A percentile compares a stretch with the other conserved stretches of the same genome.
phyloP scores from a whole-genome alignment of 2,113 vertebrate species.

The Bujurquina vittata region DNA sequence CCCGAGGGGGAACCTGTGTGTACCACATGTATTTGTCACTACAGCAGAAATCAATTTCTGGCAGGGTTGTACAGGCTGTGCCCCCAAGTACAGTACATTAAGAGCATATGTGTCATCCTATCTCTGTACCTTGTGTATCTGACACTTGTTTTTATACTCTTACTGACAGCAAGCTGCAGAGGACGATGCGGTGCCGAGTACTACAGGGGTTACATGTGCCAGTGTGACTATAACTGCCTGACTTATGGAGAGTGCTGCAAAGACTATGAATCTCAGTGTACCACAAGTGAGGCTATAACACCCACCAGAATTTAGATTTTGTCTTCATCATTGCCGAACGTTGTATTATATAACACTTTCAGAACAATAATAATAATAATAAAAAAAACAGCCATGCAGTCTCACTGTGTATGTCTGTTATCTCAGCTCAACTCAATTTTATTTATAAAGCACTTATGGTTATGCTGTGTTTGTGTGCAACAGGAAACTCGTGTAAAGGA shows the following conservation, averaged over 20 bases:
- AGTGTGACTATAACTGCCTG: slow-evolving; percentile 92
- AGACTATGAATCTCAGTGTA: slow-evolving; percentile 88
- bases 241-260: slow-evolving; percentile 90
- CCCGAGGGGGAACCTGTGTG: background rate
- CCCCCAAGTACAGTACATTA: background rate
- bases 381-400: accelerated
- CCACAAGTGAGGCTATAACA: slow-evolving; percentile 79
- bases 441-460: too few relatives aligned
- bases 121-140: background rate
- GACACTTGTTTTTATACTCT: background rate
- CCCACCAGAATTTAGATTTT: background rate
- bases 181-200: slow-evolving; percentile 90
- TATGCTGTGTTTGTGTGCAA: slow-evolving; percentile 38
- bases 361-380: background rate
- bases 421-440: too few relatives aligned
- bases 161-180: slow-evolving; percentile 83
- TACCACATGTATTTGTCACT: background rate
- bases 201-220: slow-evolving; percentile 87
- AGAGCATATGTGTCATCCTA: background rate
- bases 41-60: slow-evolving; percentile 11
- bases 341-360: accelerated
- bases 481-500: slow-evolving; percentile 89
- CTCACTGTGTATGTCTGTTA: background rate
- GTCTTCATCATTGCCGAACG: background rate
- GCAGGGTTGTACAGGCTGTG: background rate